A percentile compares a stretch with the other conserved stretches of the same genome.
Conservation (phyloP, 2,113 vertebrate genomes). For the Sminthopsis crassicaudata region DNA sequence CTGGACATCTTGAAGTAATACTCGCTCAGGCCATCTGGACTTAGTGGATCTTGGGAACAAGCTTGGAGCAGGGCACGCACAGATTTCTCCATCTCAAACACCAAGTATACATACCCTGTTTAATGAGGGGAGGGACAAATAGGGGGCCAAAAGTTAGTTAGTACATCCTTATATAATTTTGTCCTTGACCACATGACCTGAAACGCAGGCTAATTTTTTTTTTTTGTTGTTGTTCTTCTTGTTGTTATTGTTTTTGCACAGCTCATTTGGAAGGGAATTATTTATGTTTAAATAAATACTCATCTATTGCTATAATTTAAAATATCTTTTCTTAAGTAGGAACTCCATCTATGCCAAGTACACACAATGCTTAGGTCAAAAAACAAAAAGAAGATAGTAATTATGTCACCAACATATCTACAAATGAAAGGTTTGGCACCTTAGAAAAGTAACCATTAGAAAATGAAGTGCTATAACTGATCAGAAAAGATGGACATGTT, state of each 20-base stretch:
- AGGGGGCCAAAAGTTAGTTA: conserved; percentile 18
- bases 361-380: not conserved
- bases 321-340: not conserved
- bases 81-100: conserved; percentile 97
- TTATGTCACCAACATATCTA: not conserved
- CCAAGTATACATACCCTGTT: conserved; percentile 96
- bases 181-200: not conserved
- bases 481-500: not conserved
- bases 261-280: not conserved
- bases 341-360: not conserved
- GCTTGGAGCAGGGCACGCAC: conserved; percentile 95
- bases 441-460: not conserved
- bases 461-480: not conserved
- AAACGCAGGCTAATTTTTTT: not conserved
- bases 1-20: conserved; percentile 99
- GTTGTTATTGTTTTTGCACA: not conserved
- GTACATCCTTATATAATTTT: not conserved
- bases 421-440: not conserved
- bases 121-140: not conserved
- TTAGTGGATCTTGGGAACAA: conserved; percentile 95
- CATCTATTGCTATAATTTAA: not conserved
- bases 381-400: not conserved
- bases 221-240: not conserved
- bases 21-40: conserved; percentile 93
- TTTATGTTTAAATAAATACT: not conserved